A percentile compares a stretch with the other conserved stretches of the same genome.
These are phyloP conservation scores for Muschampia plurimacula DNA, from an alignment of 2,888 invertebrate species.

Conservation along the genomic window DNA sequence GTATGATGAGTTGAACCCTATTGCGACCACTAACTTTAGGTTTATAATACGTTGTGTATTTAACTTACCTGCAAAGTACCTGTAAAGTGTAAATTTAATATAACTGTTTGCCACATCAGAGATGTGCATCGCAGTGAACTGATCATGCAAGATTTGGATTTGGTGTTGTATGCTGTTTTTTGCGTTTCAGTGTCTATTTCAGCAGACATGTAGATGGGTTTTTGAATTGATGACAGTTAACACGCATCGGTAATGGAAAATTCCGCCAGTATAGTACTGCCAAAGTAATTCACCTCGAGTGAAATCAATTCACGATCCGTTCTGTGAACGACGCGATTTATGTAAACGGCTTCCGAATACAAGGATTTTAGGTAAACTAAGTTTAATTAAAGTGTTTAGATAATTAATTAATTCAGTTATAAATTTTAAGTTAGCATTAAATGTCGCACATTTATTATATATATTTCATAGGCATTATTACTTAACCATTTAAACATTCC, in stretches of 20 bases:
- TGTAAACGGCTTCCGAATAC: slow-evolving; percentile 79
- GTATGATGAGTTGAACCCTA: slow-evolving; percentile 78
- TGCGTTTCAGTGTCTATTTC: slow-evolving; percentile 75
- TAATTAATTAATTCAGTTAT: slow-evolving; percentile 84
- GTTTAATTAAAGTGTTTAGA: slow-evolving; percentile 78
- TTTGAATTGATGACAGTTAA: slow-evolving; percentile 71
- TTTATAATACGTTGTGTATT: slow-evolving; percentile 77
- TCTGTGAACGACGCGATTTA: slow-evolving; percentile 82
- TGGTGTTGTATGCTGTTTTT: slow-evolving; percentile 77
- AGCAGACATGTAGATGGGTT: slow-evolving; percentile 69
- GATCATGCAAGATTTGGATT: slow-evolving; percentile 63
- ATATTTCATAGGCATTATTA: slow-evolving; percentile 84
- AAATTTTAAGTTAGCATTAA: slow-evolving; percentile 84
- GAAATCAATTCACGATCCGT: slow-evolving; percentile 81
- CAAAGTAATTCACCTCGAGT: slow-evolving; percentile 81
- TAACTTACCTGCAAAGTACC: slow-evolving; percentile 83
- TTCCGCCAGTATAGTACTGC: slow-evolving; percentile 81
- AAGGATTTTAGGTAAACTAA: slow-evolving; percentile 78
- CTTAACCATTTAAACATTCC: slow-evolving; percentile 85
- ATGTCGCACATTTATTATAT: slow-evolving; percentile 74
- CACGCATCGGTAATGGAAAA: slow-evolving; percentile 64
- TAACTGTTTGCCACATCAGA: slow-evolving; percentile 67
- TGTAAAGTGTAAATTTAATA: slow-evolving; percentile 81
- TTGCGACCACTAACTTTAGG: slow-evolving; percentile 76
- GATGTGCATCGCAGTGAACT: slow-evolving; percentile 81